A percentile compares a stretch with the other conserved stretches of the same genome.
phyloP scores from a whole-genome alignment of 2,113 vertebrate species.

The Tetrao urogallus region DNA sequence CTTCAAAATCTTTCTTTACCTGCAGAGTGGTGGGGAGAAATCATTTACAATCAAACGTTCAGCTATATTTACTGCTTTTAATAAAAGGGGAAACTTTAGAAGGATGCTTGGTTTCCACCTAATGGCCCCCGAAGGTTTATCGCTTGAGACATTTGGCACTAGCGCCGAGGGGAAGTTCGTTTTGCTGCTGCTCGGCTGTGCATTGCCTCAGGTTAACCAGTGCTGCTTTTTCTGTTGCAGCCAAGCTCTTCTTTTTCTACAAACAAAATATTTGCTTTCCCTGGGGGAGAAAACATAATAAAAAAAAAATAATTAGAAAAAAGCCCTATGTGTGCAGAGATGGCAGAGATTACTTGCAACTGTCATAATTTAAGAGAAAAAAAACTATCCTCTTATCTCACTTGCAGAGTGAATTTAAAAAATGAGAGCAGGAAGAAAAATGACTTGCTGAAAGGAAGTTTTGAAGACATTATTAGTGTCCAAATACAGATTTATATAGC shows the following conservation, averaged over 20 bases:
- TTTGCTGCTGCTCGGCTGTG: not conserved
- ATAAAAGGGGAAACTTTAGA: constrained; percentile 3
- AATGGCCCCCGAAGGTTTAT: not conserved
- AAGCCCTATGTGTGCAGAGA: not conserved
- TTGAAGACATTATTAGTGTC: not conserved
- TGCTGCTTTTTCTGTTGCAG: not conserved
- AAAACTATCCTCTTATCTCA: constrained; percentile 44
- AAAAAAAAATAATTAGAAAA: not conserved
- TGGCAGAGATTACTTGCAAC: constrained; percentile 11
- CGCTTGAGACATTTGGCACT: not conserved
- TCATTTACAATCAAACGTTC: not conserved
- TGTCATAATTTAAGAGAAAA: constrained; percentile 23
- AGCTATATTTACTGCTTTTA: constrained; percentile 3
- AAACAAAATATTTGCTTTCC: not conserved
- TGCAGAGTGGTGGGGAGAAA: not conserved
- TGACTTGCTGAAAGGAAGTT: constrained; percentile 24
- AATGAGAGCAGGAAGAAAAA: constrained; percentile 30
- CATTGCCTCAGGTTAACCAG: constrained; percentile 30
- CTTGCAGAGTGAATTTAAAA: constrained; percentile 39
- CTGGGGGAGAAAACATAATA: not conserved
- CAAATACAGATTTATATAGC: not conserved
- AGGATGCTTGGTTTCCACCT: not conserved
- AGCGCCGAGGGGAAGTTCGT: not conserved
- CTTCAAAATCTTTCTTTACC: not conserved
- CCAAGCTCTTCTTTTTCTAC: not conserved